Evolutionary conservation across 2,113 vertebrate species (phyloP), one percentile per base, ranked within the genome.

Genomic region (Propithecus coquereli): DNA sequence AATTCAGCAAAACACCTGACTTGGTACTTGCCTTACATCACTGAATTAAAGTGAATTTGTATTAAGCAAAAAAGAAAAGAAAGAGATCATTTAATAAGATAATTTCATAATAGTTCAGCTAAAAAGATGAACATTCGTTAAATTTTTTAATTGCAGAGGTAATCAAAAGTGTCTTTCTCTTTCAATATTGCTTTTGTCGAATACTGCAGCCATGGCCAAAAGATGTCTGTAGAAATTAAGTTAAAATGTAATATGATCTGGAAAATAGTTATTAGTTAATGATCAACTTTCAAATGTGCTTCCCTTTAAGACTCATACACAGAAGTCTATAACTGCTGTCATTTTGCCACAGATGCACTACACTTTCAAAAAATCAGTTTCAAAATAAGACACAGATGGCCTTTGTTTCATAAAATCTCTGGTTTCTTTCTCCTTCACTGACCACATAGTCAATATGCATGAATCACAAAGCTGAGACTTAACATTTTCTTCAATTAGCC

Each of bases 351-450:
- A 97, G 90, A 97, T 97, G 34, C 61, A 81, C 27, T 61, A 52
- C 14, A 94, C 6, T 79, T 95, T 37, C 52, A 0, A 63, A 77
- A 57, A 95, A 97, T 97, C 97, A 97, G 90, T 87, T 93, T 94
- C 47, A 86, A 94, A 98, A 96, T 87, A 97, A 97, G 86, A 97
- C 34, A 95, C 96, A 98, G 97, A 98, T 95, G 96, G 91, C 16
- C 40, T 59, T 86, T 97, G 87, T 95, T 97, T 94, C 86, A 93
- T 40, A 82, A 97, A 97, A 73, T 96, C 87, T 89, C 96, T 95
- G 77, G 93, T 94, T 98, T 96, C 83, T 97, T 98, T 97, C 76
- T 94, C 66, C 94, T 97, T 98, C 97, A 96, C 88, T 98, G 96
- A 96, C 95, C 79, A 91, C 71, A 94, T 63, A 98, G 94, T 92